phyloP scores from a whole-genome alignment of 2,888 invertebrate species.

The Julus scanicus region DNA sequence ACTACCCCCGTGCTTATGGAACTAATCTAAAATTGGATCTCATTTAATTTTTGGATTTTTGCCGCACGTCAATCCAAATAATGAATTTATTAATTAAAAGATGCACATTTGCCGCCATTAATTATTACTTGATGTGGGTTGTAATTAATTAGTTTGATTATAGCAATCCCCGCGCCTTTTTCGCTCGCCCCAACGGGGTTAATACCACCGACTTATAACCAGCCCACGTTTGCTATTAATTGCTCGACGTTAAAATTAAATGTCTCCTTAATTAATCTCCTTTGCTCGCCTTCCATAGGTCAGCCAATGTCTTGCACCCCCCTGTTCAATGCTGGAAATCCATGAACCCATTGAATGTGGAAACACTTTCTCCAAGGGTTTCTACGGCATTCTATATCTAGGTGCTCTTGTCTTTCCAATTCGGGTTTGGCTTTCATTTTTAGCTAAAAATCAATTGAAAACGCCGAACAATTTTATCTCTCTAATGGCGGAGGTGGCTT shows the following conservation, averaged over 20 bases:
- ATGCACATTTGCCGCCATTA: slow-evolving; percentile 32
- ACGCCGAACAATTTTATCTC: slow-evolving; percentile 11
- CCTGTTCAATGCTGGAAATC: too few species aligned
- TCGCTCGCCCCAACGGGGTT: neutral
- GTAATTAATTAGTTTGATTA: slow-evolving; percentile 34
- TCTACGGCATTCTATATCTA: neutral
- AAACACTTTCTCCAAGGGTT: too few species aligned
- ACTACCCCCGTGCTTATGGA: neutral
- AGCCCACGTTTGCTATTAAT: slow-evolving; percentile 25
- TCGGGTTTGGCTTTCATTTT: neutral
- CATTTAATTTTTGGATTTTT: neutral
- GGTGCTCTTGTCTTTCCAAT: neutral
- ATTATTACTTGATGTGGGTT: neutral
- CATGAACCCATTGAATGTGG: too few species aligned
- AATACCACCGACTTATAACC: slow-evolving; percentile 14
- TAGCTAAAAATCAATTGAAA: slow-evolving; percentile 1
- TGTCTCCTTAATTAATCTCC: neutral
- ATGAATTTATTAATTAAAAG: slow-evolving; percentile 35
- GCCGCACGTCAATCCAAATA: slow-evolving; percentile 2
- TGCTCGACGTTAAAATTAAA: slow-evolving; percentile 34
- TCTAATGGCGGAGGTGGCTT: slow-evolving; percentile 4
- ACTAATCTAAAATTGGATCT: slow-evolving; percentile 28
- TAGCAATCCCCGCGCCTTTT: neutral
- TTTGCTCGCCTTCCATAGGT: slow-evolving; percentile 7
- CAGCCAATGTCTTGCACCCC: neutral